Evolutionary conservation across 2,797 vertebrate species (phyloP), one percentile per base, ranked within the genome.

Genomic region (Lutjanus argentimaculatus): DNA sequence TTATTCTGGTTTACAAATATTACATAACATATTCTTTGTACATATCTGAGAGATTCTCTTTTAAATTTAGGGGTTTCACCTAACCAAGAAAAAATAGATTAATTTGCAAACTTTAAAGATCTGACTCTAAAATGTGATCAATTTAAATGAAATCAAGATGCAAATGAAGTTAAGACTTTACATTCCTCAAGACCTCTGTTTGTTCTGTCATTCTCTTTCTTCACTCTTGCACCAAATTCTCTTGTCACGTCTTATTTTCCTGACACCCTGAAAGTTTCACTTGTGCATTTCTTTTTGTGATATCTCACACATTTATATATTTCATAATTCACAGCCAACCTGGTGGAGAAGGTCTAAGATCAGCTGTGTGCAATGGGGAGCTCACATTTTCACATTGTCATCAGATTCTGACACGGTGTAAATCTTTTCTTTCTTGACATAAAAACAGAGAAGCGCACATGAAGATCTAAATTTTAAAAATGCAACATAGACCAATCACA

Each of bases 381-480:
- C 25, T 79, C 40, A 8, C 14, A n/a, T 71, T 82, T 85, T 64
- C 80, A 80, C 70, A 21, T 77, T 79, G 83, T 80, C 79, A 76
- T 67, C 67, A 45, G 45, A 67, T 61, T 66, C 59, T 45, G 65
- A 82, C 73, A 72, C 14, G 11, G 25, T 70, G 55, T 16, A 14
- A 67, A 15, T 62, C 9, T 59, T 8, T 30, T 36, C 11, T 11
- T 40, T 49, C 25, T 43, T 45, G 45, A 64, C 15, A 56, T 63
- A 10, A 66, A 80, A 81, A 70, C 30, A 65, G 16, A 72, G 19
- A 74, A 22, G 40, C 45, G 59, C 45, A 69, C 16, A 17, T 17
- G n/a, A 63, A 52, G 2, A 36, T 52, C n/a, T 21, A 19, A 7
- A 57, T 45, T 11, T 46, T 11, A 56, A 58, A 36, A 62, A 62